Conservation (phyloP, 2,113 vertebrate genomes). For the Sinocyclocheilus anshuiensis region DNA sequence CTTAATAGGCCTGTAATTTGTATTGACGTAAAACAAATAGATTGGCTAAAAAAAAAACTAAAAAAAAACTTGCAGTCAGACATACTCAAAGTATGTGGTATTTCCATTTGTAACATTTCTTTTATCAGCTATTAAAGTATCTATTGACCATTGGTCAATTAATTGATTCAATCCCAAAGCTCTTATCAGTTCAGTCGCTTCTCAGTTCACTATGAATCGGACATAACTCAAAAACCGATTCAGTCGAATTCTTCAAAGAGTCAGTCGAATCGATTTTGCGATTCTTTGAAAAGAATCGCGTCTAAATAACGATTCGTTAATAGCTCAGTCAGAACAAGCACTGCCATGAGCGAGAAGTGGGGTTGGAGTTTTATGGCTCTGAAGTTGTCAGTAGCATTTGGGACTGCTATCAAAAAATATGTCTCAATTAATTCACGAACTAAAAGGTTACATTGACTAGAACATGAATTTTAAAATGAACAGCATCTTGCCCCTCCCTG, state of each 20-base stretch:
- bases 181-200: neutral
- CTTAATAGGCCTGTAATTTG: neutral
- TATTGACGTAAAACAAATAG: neutral
- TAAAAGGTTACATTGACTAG: neutral
- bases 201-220: neutral
- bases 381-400: neutral
- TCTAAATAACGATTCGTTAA: neutral
- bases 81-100: neutral
- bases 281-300: neutral
- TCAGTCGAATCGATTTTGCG: neutral
- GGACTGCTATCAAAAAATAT: neutral
- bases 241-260: neutral
- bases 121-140: neutral
- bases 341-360: neutral
- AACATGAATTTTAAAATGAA: neutral
- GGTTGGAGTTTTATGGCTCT: neutral
- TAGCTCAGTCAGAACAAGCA: neutral
- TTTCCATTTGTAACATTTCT: neutral
- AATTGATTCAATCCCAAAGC: neutral
- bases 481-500: neutral
- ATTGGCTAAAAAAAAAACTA: neutral
- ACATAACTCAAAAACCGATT: neutral
- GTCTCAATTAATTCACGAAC: neutral
- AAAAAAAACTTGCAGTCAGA: neutral
- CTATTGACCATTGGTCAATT: neutral